Evolutionary conservation across 1,140 invertebrate genomes (phyloP), one percentile per base, ranked within the genome.

Genomic region (Steinernema feltiae): DNA sequence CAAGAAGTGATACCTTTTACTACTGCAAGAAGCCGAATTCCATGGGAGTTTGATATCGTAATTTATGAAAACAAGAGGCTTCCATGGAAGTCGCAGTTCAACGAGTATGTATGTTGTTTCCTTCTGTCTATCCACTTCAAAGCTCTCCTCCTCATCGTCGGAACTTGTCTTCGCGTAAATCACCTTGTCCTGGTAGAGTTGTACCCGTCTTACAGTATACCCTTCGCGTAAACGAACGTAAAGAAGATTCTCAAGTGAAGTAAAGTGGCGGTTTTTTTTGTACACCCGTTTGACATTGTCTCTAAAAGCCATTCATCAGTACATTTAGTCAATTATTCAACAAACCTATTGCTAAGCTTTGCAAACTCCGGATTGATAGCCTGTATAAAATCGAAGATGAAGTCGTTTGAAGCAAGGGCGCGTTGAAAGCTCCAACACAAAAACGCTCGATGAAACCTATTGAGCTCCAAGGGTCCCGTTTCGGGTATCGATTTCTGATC

Each of bases 181-280:
- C 53, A 63, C 3, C 24, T 21, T 15, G 7, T 63, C 53, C 15
- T 3, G 7, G 12, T 27, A 12, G 7, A 63, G 15, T 27, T 63
- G 12, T 7, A 63, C 53, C 24, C 53, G 12, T 17, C 92, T 89
- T 84, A 93, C 88, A 83, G 90, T 90, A 86, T 92, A 94, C 41
- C 93, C 93, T 87, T 94, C 93, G 32, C 92, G 87, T 30, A 94
- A 87, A 46, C 93, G 87, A 83, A 92, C 91, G 32, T 92, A 92
- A 35, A 94, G 84, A 69, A 94, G 88, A 85, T 90, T 91, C 71
- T 90, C 88, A 32, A 93, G 87, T 27, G 90, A 83, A 15, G 75
- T 76, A 17, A 78, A 41, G 71, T 81, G 87, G 41, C n/a, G 12
- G 1, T 72, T 71, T 1, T 27, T 63, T 21, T 63, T 63, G 53